These are phyloP conservation scores for Halcyon chelicuti DNA, from an alignment of 2,797 vertebrate species.

Conservation along the genomic window DNA sequence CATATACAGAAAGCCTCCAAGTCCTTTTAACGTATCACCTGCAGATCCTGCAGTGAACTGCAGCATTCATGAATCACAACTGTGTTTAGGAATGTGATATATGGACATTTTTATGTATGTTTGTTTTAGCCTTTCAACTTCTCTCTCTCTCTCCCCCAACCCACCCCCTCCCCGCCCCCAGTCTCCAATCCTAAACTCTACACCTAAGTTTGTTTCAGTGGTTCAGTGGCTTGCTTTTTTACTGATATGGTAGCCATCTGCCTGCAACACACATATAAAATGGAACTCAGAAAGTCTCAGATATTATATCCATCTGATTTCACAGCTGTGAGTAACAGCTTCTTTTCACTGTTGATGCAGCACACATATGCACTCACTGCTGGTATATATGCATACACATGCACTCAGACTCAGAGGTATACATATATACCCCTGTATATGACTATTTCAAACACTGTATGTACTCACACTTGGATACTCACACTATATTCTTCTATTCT, in stretches of 20 bases:
- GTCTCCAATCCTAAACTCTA: neutral
- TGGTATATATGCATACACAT: neutral
- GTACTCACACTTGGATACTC: neutral
- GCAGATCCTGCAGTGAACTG: neutral
- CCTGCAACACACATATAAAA: neutral
- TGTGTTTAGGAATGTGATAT: neutral
- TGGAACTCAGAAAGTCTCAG: neutral
- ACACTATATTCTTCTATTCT: neutral
- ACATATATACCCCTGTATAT: neutral
- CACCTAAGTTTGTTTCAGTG: neutral
- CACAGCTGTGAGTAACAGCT: neutral
- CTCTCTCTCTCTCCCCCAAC: neutral
- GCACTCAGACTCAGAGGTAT: neutral
- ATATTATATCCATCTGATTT: neutral
- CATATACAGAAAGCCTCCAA: neutral
- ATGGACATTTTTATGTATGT: neutral
- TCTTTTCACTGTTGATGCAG: neutral
- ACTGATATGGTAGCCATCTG: neutral
- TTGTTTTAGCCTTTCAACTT: neutral
- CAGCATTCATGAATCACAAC: neutral
- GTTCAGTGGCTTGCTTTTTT: neutral
- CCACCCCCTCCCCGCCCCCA: rapidly evolving
- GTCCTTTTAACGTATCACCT: neutral
- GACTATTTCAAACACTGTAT: neutral
- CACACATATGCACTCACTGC: neutral